Base-by-base conservation (phyloP, 1,140 invertebrate species). In the Trichomalopsis sarcophagae region DNA sequence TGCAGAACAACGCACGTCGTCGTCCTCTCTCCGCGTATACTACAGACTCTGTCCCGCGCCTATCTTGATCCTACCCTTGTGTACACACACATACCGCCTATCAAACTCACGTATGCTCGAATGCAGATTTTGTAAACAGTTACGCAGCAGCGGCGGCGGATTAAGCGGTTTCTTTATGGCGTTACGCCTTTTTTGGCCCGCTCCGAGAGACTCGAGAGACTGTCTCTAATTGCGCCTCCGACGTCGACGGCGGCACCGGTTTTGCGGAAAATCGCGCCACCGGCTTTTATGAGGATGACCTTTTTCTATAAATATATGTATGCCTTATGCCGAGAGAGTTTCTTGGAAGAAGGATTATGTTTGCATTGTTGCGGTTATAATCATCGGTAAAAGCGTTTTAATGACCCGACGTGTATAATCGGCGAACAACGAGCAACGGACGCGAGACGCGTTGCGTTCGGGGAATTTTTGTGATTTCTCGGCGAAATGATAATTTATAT, bases 101-200 rank as follows among this genome's bases (percentile, higher is more conserved):
- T 87, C 87, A 86, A 87, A 87, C 82, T 86, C 87, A 82, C 85
- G 87, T 87, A 76, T 14, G 62, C 3, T 21, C 73, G 68, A 40
- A 87, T 87, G 84, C 83, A 85, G 80, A 82, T 84, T 84, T 81
- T 84, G 69, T n/a, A 55, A 69, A 33, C 21, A 36, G 44, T 50
- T 47, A 79, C 62, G 62, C 40, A 71, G 66, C 33, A 10, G 40
- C 68, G n/a, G 76, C 14, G 4, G 50, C 50, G 7, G 55, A 5
- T 55, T 55, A 62, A 66, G 50, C 77, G 77, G 55, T 27, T 76
- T 76, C 74, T 47, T 79, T 66, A 62, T 36, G 77, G 30, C 30
- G 30, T 14, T 62, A 33, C 69, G 69, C 69, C 69, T 71, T 71
- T 71, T 71, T 71, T 33, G 69, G 69, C 23, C 69, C 7, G 55